Evolutionary conservation across 1,140 invertebrate genomes (phyloP), one percentile per base, ranked within the genome.

Genomic region (Cotesia glomerata): DNA sequence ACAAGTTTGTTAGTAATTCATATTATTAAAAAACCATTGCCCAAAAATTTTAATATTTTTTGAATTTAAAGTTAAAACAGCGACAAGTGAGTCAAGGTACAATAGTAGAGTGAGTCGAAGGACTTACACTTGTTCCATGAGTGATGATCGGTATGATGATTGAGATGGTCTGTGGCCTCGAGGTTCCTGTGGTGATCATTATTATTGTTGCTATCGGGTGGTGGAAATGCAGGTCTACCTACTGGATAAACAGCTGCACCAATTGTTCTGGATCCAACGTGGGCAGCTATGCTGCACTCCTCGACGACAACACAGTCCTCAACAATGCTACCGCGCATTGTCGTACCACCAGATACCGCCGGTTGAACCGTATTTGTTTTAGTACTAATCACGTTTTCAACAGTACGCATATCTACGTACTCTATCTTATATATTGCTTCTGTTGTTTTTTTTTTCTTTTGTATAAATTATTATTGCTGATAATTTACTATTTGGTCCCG

Each of bases 51-150:
- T 54, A 54, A 18, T 54, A 54, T 13, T 54, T 51, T 54, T 45
- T 45, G 39, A 45, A 45, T 45, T 45, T 45, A 45, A 45, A 45
- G 39, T 45, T 45, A 45, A 45, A 45, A 45, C 8, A 45, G 39
- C 39, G 39, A 45, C 39, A 45, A 45, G 8, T 45, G 39, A 45
- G 39, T 45, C 39, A 45, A 54, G 52, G 16, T n/a, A n/a, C 52
- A 54, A 54, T 14, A 14, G 52, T 54, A n/a, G 52, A 14, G 52
- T 58, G 16, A 16, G 39, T 56, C 62, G 62, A 45, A 72, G 58
- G 75, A 86, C 85, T 86, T 86, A 86, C 85, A 86, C 84, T 86
- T 86, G 77, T 72, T 81, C 84, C 84, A 85, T 51, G 74, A 69
- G 61, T 83, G 81, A 74, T 86, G 84, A 76, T 84, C 81, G n/a